Evolutionary conservation across 2,888 invertebrate species (phyloP).

Genomic region (Cosmorhoe ocellata): DNA sequence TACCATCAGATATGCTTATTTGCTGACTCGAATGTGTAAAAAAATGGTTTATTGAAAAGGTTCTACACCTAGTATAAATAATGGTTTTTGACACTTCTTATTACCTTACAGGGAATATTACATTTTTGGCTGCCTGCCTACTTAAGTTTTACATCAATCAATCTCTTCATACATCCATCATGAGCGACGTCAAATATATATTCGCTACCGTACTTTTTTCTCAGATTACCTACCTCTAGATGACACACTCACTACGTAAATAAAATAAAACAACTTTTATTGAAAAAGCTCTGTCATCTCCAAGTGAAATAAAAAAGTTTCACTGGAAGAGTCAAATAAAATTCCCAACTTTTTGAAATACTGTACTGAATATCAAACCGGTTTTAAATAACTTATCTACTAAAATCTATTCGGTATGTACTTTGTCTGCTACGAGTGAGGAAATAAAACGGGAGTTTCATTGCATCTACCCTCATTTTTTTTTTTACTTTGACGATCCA

Average conservation of each 20-base stretch:
- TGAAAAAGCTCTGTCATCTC: too few species aligned
- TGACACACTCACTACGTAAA: neutral
- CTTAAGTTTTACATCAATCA: slow-evolving; percentile 34
- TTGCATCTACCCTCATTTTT: neutral
- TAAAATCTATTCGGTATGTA: slow-evolving; percentile 1
- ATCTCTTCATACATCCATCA: slow-evolving; percentile 37
- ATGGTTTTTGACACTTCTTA: slow-evolving; percentile 12
- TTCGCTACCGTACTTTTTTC: slow-evolving; percentile 19
- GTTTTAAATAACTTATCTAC: neutral
- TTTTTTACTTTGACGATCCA: slow-evolving; percentile 1
- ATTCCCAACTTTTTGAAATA: too few species aligned
- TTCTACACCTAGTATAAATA: too few species aligned
- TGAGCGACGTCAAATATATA: slow-evolving; percentile 28
- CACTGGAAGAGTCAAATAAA: too few species aligned
- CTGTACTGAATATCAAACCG: too few species aligned
- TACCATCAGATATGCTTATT: too few species aligned
- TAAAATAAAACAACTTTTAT: too few species aligned
- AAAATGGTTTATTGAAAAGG: too few species aligned
- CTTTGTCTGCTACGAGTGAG: neutral
- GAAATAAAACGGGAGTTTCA: slow-evolving; percentile 4
- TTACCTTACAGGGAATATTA: slow-evolving; percentile 20
- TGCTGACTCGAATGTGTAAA: too few species aligned
- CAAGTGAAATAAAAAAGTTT: too few species aligned
- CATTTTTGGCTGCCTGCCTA: slow-evolving; percentile 20
- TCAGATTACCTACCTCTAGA: slow-evolving; percentile 13